A percentile compares a stretch with the other conserved stretches of the same genome.
Conservation (phyloP, 2,113 vertebrate species). For the Callospermophilus lateralis region DNA sequence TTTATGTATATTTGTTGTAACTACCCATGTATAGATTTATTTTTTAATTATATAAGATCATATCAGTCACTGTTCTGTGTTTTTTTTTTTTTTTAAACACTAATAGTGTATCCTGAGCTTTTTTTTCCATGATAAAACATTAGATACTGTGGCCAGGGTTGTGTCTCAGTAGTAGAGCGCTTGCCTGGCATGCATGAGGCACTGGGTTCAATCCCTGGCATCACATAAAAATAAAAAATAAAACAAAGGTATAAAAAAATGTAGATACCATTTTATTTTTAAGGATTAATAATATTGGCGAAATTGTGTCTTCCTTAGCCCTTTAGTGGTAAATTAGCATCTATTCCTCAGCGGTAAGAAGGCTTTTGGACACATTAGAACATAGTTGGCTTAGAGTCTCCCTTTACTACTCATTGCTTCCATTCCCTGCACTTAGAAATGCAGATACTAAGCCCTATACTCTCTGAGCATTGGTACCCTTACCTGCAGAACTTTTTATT, state of each 20-base stretch:
- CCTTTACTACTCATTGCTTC: not conserved
- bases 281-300: not conserved
- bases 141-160: too few relatives aligned
- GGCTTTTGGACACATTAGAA: not conserved
- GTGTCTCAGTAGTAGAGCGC: too few relatives aligned
- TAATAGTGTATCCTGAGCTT: not conserved
- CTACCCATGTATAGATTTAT: not conserved
- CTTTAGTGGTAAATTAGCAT: not conserved
- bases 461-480: not conserved
- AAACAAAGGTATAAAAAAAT: too few relatives aligned
- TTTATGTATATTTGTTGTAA: not conserved
- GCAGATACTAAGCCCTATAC: not conserved
- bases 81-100: not conserved
- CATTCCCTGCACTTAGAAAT: not conserved
- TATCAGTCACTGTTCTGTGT: not conserved
- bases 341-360: not conserved
- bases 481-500: not conserved
- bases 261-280: not conserved
- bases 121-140: conserved; percentile 26
- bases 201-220: too few relatives aligned
- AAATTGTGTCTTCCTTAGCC: not conserved
- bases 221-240: too few relatives aligned
- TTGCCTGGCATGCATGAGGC: too few relatives aligned
- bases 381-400: not conserved
- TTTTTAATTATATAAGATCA: conserved; percentile 36